Evolutionary conservation across 1,140 invertebrate species (phyloP), one percentile per base, ranked within the genome.

Genomic region (Pseudomyrmex gracilis): DNA sequence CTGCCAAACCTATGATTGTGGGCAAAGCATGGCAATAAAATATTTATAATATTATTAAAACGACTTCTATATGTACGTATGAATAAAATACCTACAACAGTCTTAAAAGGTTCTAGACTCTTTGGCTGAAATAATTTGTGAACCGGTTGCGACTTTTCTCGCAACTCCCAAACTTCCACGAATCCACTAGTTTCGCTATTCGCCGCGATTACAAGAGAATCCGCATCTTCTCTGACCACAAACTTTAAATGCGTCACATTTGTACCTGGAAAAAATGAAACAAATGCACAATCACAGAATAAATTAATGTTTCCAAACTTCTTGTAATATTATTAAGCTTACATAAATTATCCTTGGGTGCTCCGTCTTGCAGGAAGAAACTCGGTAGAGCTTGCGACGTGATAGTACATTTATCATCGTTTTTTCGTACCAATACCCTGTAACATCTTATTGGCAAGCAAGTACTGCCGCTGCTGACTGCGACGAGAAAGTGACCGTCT

Each of bases 81-180:
- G 49, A 92, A 90, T 87, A 95, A 60, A 92, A 90, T 87, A 95
- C 95, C 95, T 95, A 97, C 96, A 91, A 97, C 95, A 90, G 96
- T 96, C 93, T 96, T 97, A 90, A 96, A 96, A 88, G 95, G 95
- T 90, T 97, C 96, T 1, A 94, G 76, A 0, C 91, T 90, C 55
- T 92, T 95, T 71, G 90, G 93, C 85, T 94, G 95, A 91, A 98
- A 96, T 34, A 98, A 90, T 85, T 97, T 97, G 92, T 98, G 97
- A 0, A 98, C 95, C 0, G 95, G 96, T 77, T 98, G 95, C 5
- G 96, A 95, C 63, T 98, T 96, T 90, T 98, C 97, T 7, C 96
- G 95, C 7, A 98, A 93, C 89, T 98, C 97, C 98, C 98, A 99
- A 7, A 98, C 95, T 92, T 98, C 97, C 15, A 98, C 95, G 61